Conservation (phyloP, 1,140 invertebrate genomes). For the Andricus grossulariae region DNA sequence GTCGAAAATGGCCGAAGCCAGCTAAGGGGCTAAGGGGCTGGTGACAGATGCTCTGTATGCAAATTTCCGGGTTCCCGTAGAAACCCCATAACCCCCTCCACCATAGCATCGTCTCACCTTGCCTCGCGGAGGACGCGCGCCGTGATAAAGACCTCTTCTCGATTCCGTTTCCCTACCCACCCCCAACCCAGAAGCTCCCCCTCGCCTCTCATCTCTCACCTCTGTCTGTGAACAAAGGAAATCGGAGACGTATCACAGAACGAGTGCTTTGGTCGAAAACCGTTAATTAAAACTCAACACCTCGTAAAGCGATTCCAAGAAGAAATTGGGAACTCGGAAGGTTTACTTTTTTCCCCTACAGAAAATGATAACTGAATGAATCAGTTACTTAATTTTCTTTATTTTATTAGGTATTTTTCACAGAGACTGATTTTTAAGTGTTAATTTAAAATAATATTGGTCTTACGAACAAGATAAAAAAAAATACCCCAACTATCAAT, state of each 20-base stretch:
- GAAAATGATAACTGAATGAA: too few species aligned
- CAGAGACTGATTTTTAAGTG: too few species aligned
- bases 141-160: slow-evolving; percentile 62
- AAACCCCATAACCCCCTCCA: slow-evolving; percentile 61
- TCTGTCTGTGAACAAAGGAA: slow-evolving; percentile 53
- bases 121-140: slow-evolving; percentile 47
- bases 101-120: slow-evolving; percentile 44
- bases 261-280: slow-evolving; percentile 52
- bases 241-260: slow-evolving; percentile 49
- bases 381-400: too few species aligned
- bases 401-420: too few species aligned
- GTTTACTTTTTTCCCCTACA: too few species aligned
- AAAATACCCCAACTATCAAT: too few species aligned
- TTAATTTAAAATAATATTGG: too few species aligned
- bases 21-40: slow-evolving; percentile 73
- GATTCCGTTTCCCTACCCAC: slow-evolving; percentile 35
- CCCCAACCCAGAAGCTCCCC: background rate
- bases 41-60: slow-evolving; percentile 76
- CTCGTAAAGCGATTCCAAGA: slow-evolving; percentile 54
- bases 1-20: slow-evolving; percentile 70
- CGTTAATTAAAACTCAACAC: slow-evolving; percentile 67
- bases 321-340: slow-evolving; percentile 32
- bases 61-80: slow-evolving; percentile 70
- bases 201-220: slow-evolving; percentile 31
- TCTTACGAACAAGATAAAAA: too few species aligned